A percentile compares a stretch with the other conserved stretches of the same genome.
phyloP scores from a whole-genome alignment of 2,888 invertebrate genomes.

The Eupithecia pulchellata region DNA sequence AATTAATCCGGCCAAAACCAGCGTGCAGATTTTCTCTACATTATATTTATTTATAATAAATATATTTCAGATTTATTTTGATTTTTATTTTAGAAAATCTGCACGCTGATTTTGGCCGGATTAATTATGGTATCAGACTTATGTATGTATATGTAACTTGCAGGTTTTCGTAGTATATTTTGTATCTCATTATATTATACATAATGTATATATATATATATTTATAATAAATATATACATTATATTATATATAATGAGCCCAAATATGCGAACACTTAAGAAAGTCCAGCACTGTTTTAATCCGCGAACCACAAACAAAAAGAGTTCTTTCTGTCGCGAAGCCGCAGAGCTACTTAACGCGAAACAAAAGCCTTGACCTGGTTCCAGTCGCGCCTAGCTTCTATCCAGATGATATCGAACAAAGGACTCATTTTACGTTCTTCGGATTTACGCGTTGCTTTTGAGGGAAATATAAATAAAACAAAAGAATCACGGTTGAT shows the following conservation, averaged over 20 bases:
- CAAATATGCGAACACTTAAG: conserved; percentile 1
- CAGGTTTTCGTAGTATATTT: no score
- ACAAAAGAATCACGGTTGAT: conserved; percentile 1
- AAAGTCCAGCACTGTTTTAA: conserved; percentile 10
- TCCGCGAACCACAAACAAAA: conserved; percentile 21
- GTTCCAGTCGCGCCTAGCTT: conserved; percentile 45
- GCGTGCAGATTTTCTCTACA: no score
- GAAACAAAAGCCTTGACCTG: conserved; percentile 58
- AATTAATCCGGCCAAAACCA: no score
- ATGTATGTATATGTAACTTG: no score
- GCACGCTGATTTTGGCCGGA: no score
- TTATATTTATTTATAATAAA: no score
- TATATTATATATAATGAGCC: background rate
- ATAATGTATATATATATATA: no score
- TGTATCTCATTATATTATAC: no score
- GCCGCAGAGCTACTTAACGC: conserved; percentile 45
- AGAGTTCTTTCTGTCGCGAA: conserved; percentile 38
- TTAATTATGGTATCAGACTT: no score
- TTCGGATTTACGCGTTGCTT: conserved; percentile 32
- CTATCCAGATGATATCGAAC: conserved; percentile 43
- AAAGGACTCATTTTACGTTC: conserved; percentile 47
- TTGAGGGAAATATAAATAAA: background rate
- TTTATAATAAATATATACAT: no score
- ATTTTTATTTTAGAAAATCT: no score
- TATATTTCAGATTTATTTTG: no score